A percentile compares a stretch with the other conserved stretches of the same genome.
Evolutionary conservation across 92 coral and sea anemone genomes (phyloP).

Genomic region (Parazoanthus darwini): DNA sequence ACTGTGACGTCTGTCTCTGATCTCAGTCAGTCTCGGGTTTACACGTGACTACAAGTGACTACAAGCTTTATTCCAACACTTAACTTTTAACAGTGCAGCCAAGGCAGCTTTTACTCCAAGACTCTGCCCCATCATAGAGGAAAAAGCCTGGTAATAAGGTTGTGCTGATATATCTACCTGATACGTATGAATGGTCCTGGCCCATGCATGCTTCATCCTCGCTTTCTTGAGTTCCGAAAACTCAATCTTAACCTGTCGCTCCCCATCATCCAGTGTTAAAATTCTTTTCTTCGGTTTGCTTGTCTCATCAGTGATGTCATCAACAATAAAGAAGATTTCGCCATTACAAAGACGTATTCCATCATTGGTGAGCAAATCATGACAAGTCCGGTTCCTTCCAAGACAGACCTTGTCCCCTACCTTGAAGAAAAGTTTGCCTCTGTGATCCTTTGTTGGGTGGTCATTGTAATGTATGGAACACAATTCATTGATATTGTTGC

Average conservation of each 20-base stretch:
- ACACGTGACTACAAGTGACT: neutral
- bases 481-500: slow-evolving; percentile 48
- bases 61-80: no score
- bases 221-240: slow-evolving; percentile 39
- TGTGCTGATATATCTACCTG: slow-evolving; percentile 37
- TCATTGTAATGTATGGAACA: slow-evolving; percentile 44
- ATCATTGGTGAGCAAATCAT: slow-evolving; percentile 4
- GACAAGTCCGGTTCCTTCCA: slow-evolving; percentile 37
- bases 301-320: slow-evolving; percentile 23
- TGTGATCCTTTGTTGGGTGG: slow-evolving; percentile 44
- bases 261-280: slow-evolving; percentile 52
- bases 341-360: slow-evolving; percentile 51
- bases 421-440: slow-evolving; percentile 19
- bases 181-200: slow-evolving; percentile 57
- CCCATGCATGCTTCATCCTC: slow-evolving; percentile 55
- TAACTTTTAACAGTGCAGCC: neutral
- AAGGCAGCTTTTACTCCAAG: neutral
- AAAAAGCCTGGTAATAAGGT: no score
- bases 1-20: no score
- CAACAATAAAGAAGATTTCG: slow-evolving; percentile 54
- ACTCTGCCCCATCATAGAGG: neutral
- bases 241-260: slow-evolving; percentile 30
- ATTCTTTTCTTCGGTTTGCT: slow-evolving; percentile 3
- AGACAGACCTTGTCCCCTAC: slow-evolving; percentile 59
- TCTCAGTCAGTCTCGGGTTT: neutral